Conservation (phyloP, 2,888 invertebrate species). For the Perdita meconis region DNA sequence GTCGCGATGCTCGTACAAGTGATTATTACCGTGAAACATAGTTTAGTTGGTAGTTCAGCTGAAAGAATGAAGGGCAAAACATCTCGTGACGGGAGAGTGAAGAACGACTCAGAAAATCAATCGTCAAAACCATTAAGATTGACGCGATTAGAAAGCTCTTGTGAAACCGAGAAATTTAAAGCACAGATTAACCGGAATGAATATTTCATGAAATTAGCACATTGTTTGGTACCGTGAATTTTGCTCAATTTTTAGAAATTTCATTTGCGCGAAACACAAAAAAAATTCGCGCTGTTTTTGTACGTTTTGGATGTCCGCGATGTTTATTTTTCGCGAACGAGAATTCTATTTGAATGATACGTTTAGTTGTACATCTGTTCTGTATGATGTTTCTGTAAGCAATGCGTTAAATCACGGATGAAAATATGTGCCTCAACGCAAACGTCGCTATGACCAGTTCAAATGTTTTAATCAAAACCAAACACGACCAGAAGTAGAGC, state of each 20-base stretch:
- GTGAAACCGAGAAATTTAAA: neutral
- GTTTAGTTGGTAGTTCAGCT: conserved; percentile 53
- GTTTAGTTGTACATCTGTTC: no score
- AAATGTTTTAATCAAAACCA: conserved; percentile 23
- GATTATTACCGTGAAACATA: conserved; percentile 38
- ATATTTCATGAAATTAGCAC: neutral
- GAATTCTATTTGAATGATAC: no score
- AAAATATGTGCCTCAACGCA: conserved; percentile 26
- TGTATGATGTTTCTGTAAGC: neutral
- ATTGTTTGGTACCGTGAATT: neutral
- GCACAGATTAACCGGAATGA: neutral
- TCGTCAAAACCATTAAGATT: neutral
- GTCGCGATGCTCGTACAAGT: conserved; percentile 56
- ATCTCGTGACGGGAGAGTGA: conserved; percentile 8
- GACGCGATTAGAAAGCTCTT: neutral
- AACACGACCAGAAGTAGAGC: neutral
- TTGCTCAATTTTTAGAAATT: neutral
- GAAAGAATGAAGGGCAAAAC: conserved; percentile 3
- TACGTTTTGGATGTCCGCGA: no score
- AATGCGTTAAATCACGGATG: neutral
- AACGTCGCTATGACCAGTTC: neutral
- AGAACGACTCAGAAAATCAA: neutral
- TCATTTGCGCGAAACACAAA: neutral
- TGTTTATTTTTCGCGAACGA: no score
- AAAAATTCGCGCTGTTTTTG: no score